Evolutionary conservation across 2,888 invertebrate species (phyloP).

Genomic region (Rhabditoides inermis): DNA sequence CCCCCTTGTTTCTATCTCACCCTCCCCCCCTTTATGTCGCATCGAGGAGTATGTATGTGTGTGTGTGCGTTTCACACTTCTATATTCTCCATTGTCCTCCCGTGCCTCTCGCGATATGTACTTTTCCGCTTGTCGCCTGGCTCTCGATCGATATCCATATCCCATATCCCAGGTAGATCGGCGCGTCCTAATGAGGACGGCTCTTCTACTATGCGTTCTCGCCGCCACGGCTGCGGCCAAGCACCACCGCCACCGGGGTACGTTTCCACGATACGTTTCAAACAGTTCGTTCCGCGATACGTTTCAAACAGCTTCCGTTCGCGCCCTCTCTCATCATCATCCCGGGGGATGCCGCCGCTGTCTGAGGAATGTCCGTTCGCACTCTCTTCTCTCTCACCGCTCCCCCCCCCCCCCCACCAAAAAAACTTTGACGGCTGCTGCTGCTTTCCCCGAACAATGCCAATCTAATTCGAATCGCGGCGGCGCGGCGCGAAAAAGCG

Average conservation of each 20-base stretch:
- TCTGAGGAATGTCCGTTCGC: background rate
- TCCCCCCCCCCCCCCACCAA: background rate
- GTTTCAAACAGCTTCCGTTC: slow-evolving; percentile 10
- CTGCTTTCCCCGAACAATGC: background rate
- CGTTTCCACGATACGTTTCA: too few relatives aligned
- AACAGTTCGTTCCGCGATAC: too few relatives aligned
- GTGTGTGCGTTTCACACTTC: slow-evolving; percentile 9
- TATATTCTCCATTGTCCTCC: background rate
- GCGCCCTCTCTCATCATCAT: slow-evolving; percentile 14
- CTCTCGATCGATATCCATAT: background rate
- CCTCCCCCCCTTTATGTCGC: slow-evolving; percentile 5
- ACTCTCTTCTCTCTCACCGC: background rate
- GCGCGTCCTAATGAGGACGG: slow-evolving; percentile 7
- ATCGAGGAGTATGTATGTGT: slow-evolving; percentile 11
- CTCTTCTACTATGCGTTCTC: slow-evolving; percentile 6
- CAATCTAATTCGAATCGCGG: too few relatives aligned
- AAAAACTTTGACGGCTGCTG: background rate
- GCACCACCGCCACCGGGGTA: slow-evolving; percentile 12
- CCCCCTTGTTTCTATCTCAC: slow-evolving; percentile 2
- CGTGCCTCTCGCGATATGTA: too few relatives aligned
- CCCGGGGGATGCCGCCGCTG: slow-evolving; percentile 9
- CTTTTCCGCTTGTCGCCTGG: background rate
- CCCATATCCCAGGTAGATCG: background rate
- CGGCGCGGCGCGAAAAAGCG: background rate
- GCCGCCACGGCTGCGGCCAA: slow-evolving; percentile 12